These are phyloP conservation scores for Cistogaster globosa DNA, from an alignment of 2,888 invertebrate genomes.

Conservation along the genomic window DNA sequence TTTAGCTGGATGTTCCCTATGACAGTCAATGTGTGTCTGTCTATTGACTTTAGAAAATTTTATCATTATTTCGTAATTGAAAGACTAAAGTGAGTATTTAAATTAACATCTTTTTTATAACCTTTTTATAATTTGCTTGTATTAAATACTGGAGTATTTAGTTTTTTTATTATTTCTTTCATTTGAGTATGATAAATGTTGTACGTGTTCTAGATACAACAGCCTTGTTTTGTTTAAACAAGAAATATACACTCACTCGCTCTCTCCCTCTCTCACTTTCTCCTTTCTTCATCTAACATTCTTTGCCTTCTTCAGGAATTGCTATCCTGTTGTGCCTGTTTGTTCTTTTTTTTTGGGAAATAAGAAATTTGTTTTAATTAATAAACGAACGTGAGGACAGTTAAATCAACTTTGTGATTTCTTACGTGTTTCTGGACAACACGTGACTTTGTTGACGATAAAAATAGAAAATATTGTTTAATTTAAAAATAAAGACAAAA, in stretches of 20 bases:
- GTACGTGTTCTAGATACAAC: constrained; percentile 59
- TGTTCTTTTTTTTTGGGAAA: neutral
- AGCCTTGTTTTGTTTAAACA: neutral
- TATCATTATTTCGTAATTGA: constrained; percentile 32
- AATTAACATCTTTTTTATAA: constrained; percentile 28
- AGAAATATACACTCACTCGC: neutral
- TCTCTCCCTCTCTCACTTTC: neutral
- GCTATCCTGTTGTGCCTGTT: no score
- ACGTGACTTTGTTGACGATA: constrained; percentile 45
- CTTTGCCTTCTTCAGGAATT: neutral
- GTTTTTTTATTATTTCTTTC: neutral
- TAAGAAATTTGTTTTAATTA: neutral
- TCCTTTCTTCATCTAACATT: neutral
- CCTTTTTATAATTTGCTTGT: constrained; percentile 1
- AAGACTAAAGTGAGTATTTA: constrained; percentile 36
- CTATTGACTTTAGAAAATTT: constrained; percentile 6
- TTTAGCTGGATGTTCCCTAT: constrained; percentile 6
- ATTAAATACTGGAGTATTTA: constrained; percentile 1
- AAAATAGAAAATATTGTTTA: neutral
- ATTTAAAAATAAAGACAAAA: neutral
- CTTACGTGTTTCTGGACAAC: neutral
- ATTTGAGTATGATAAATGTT: constrained; percentile 60
- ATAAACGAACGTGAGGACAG: neutral
- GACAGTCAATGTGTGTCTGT: neutral
- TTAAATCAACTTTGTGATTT: neutral